Evolutionary conservation across 2,113 vertebrate species (phyloP), one percentile per base, ranked within the genome.

Genomic region (Girardinichthys multiradiatus): DNA sequence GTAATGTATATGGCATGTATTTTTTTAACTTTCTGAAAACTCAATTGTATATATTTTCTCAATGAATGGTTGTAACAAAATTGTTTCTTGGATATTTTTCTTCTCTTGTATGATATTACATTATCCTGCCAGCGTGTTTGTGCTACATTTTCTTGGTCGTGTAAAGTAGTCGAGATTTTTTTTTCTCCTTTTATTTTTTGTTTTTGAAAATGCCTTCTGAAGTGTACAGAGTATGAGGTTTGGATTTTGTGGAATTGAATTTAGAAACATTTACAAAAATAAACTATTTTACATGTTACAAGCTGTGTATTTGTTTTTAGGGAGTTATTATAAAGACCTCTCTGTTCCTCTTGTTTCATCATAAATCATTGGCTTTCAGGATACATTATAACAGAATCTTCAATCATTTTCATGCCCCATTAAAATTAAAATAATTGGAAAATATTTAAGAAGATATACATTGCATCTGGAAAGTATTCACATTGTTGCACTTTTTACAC

Each of bases 241-340:
- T 98, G 97, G 95, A 98, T 96, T 98, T 98, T 97, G 96, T 98
- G 96, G 95, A 98, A 96, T 95, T 96, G 96, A 97, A 98, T 99
- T 99, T 98, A 98, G 97, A 96, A 97, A 95, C 97, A 98, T 98
- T 99, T 99, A 98, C 97, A 97, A 98, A 97, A 98, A 98, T 98
- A 99, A 96, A 99, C 97, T 99, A 99, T 99, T 99, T 99, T 99
- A 99, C 97, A 97, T 94, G 93, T 93, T 91, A 91, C n/a, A 31
- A 28, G 27, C 70, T 83, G 80, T 81, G 57, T 80, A 9, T 42
- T 13, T 59, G 27, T 28, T 68, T 48, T 82, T 6, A 74, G 21
- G 65, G 11, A 15, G 14, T 42, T 4, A 17, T 15, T 17, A 15
- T 14, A 15, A 42, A 4, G 13, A 42, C 39, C 12, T 13, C 1